Base-by-base conservation (phyloP, 2,113 vertebrate genomes). In the Sebastes fasciatus region DNA sequence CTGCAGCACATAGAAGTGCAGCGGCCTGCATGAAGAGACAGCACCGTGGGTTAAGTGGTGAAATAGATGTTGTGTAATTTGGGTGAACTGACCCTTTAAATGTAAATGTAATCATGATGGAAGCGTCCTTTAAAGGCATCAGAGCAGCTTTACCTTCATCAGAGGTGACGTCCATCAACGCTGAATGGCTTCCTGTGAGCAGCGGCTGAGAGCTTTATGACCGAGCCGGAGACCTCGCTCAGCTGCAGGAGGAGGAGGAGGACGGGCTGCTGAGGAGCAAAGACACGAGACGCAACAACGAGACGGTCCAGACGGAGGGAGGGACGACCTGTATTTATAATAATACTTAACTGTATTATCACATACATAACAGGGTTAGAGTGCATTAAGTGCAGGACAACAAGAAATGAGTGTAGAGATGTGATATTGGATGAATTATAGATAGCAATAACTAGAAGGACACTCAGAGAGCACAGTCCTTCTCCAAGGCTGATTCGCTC, bases 41-140 rank as follows among this genome's bases (percentile, higher is more conserved):
- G 2, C 49, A 2, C 14, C 1, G 10, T 14, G 64, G 34, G 34
- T 34, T 80, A 54, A 61, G 77, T 7, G 45, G 13, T 23, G 14
- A 49, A 82, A 54, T 26, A 69, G 61, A 87, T 68, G 68, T 19
- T 66, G 57, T 75, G 69, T 58, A 62, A 80, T 87, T 86, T 84
- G 70, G 43, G 64, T 72, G 83, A 79, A 86, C 80, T 71, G 88
- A 82, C 77, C 83, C 88, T 91, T 87, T 86, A 82, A 87, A 90
- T 93, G 90, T 86, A 91, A 90, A 92, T 89, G 83, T 78, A 83
- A 82, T 91, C 90, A 84, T 84, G 86, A 74, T 80, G 68, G 76
- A 91, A 86, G 88, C 73, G 83, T 88, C 83, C 68, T 90, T 86
- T 83, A 84, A 73, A 82, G 69, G 58, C 70, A 3, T 66, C 45